phyloP scores from a whole-genome alignment of 2,797 vertebrate genomes.

The Cynodonichthys magdalenae region DNA sequence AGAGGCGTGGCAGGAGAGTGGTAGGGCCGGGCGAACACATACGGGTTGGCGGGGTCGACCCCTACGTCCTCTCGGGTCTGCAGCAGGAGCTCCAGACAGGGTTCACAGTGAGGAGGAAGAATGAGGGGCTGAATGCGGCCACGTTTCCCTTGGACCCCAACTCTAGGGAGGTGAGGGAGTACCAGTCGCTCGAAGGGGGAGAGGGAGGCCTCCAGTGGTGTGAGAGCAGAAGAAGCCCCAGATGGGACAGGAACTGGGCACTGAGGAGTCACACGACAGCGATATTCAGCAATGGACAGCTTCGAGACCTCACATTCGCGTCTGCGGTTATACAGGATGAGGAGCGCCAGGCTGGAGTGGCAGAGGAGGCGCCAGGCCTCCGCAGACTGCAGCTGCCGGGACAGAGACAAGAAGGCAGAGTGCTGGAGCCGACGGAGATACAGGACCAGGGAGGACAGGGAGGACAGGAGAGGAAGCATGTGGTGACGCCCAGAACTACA shows the following conservation, averaged over 20 bases:
- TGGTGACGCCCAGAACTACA: constrained; percentile 77
- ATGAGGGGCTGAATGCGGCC: constrained; percentile 84
- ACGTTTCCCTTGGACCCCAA: constrained; percentile 83
- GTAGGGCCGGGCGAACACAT: constrained; percentile 83
- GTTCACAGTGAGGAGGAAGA: constrained; percentile 83
- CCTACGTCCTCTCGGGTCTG: constrained; percentile 82
- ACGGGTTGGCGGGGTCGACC: constrained; percentile 80
- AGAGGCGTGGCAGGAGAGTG: constrained; percentile 84
- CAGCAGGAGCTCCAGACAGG: constrained; percentile 82
- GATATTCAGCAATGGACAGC: constrained; percentile 79
- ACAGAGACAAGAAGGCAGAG: constrained; percentile 81
- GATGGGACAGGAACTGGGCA: constrained; percentile 68
- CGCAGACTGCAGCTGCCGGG: constrained; percentile 79
- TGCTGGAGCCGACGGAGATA: constrained; percentile 84
- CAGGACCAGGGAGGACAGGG: constrained; percentile 81
- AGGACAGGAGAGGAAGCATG: constrained; percentile 83
- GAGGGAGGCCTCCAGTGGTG: constrained; percentile 82
- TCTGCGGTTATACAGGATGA: constrained; percentile 84
- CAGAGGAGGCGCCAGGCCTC: constrained; percentile 86
- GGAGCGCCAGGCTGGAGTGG: constrained; percentile 83
- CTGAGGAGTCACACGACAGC: constrained; percentile 75
- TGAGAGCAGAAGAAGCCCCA: constrained; percentile 74
- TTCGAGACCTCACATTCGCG: constrained; percentile 86
- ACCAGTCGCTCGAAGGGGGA: constrained; percentile 85
- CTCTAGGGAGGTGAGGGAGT: constrained; percentile 81